Evolutionary conservation across 2,113 vertebrate species (phyloP).

Genomic region (Sander lucioperca): DNA sequence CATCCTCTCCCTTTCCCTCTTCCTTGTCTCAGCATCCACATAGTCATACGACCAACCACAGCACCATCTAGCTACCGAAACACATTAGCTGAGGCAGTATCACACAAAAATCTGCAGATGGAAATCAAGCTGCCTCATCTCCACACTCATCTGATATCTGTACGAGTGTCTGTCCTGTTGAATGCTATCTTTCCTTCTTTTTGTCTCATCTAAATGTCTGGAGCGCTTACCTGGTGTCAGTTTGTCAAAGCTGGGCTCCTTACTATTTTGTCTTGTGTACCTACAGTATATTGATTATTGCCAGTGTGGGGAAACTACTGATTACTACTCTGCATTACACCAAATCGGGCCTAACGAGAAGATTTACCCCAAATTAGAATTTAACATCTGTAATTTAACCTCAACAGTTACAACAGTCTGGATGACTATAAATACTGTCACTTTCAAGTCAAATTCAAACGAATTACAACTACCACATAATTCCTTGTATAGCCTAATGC

Average conservation of each 20-base stretch:
- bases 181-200: background rate
- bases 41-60: constrained; percentile 4
- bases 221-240: background rate
- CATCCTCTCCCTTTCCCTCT: background rate
- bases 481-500: too few relatives aligned
- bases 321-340: background rate
- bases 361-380: constrained; percentile 1
- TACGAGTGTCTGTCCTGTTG: background rate
- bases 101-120: constrained; percentile 5
- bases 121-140: background rate
- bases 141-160: background rate
- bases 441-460: background rate
- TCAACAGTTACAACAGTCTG: background rate
- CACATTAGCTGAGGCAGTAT: background rate
- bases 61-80: constrained; percentile 18
- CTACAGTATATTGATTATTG: background rate
- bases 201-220: background rate
- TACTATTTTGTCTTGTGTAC: background rate
- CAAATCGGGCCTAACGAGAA: background rate
- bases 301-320: background rate
- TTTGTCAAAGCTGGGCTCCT: background rate
- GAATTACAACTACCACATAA: background rate
- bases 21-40: background rate
- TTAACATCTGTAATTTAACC: constrained; percentile 1
- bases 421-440: background rate